Conservation (phyloP, 1,140 invertebrate genomes). For the Anastrepha obliqua region DNA sequence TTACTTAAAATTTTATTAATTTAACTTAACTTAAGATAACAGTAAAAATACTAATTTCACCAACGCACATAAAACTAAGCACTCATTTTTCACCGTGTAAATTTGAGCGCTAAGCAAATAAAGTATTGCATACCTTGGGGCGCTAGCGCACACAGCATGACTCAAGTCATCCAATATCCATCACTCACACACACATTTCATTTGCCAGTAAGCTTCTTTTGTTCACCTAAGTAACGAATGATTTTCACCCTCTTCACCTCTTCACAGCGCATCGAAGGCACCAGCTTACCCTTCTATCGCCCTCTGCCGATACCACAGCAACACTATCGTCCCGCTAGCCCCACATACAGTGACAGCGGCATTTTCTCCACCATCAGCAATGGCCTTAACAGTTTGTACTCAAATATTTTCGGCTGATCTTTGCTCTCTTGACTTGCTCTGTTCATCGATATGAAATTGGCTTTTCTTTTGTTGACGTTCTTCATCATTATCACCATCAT, state of each 20-base stretch:
- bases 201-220: background rate
- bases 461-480: slow-evolving; percentile 53
- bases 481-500: slow-evolving; percentile 54
- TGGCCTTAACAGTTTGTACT: slow-evolving; percentile 84
- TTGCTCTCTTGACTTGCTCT: slow-evolving; percentile 46
- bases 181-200: background rate
- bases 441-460: slow-evolving; percentile 53
- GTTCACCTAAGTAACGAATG: background rate
- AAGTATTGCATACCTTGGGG: background rate
- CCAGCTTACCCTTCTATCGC: slow-evolving; percentile 63
- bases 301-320: slow-evolving; percentile 64
- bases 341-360: slow-evolving; percentile 76
- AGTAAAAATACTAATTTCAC: background rate
- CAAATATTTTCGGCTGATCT: slow-evolving; percentile 82
- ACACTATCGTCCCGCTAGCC: slow-evolving; percentile 77
- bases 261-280: slow-evolving; percentile 65
- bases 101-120: background rate
- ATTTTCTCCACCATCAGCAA: slow-evolving; percentile 85
- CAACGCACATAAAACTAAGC: background rate
- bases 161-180: background rate
- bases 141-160: background rate
- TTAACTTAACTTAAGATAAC: no score
- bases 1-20: no score
- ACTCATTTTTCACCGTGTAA: slow-evolving; percentile 13
- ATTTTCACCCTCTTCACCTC: background rate